Base-by-base conservation (phyloP, 2,888 invertebrate genomes). In the Erebia aethiops region DNA sequence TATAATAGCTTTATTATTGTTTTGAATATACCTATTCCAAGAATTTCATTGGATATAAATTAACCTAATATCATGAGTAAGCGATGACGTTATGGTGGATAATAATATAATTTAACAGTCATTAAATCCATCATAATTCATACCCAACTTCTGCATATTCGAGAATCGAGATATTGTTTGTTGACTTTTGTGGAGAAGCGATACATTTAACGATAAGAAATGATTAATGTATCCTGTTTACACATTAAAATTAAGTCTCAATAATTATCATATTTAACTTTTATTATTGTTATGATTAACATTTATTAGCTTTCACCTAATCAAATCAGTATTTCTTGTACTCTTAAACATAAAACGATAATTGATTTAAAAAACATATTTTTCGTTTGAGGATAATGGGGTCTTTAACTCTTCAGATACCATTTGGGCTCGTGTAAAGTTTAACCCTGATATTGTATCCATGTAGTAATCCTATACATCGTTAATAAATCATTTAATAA, bases 191-290 rank as follows among this genome's bases (percentile, higher is more conserved):
- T 62, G 46, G 46, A 21, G 18, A 21, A 62, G 62, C 21, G 10
- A 21, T 52, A 52, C 54, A 64, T 54, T 62, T 41, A 52, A 16
- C 13, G 64, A 64, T 64, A 64, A 64, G 64, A 7, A 52, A 64
- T 64, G 41, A 64, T 54, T 64, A 64, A 64, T 64, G 64, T 16
- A 41, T 64, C 64, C 64, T 64, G 64, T 64, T 64, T 54, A 54
- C 54, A 41, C 16, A 18, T n/a, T 51, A n/a, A 51, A 41, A 52
- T 64, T 64, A 18, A 64, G 18, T 62, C 43, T 18, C 21, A 46
- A 7, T 49, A 49, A 62, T 60, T 43, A 60, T 5, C 35, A 35
- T 18, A 62, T 46, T 62, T 41, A n/a, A n/a, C 41, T 60, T 41
- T 57, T 26, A 35, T 35, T 41, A 41, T 41, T 60, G n/a, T 41